Evolutionary conservation across 2,888 invertebrate genomes (phyloP), one percentile per base, ranked within the genome.

Genomic region (Spilosoma lubricipeda): DNA sequence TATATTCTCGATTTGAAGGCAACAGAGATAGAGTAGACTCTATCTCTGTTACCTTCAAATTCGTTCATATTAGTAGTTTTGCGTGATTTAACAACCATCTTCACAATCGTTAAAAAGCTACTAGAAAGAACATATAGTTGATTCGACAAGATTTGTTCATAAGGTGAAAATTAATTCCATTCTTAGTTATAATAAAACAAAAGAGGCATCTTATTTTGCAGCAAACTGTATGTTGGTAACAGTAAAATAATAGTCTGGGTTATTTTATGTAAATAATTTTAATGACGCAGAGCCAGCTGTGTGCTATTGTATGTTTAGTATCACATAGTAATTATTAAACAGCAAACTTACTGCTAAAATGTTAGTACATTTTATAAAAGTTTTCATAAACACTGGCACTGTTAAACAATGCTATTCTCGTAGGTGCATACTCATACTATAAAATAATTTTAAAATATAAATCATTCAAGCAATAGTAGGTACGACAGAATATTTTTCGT

Each of bases 241-340:
- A 27, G 7, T n/a, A 64, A 77, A 82, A 75, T 75, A 77, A 79
- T 52, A 79, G 20, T 33, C 70, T 59, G n/a, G 2, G 3, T 36
- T 42, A 64, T 30, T 69, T 45, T 52, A 72, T 33, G 42, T 13
- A 56, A 71, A 74, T 77, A 72, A 77, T 73, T 77, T 79, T 75
- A 82, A 66, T 77, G 66, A 76, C 63, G 71, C n/a, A 67, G 59
- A 69, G 59, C 23, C 65, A 82, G 71, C 81, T 79, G 74, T 76
- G 77, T 72, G 73, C 78, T 82, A 75, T 70, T 71, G 52, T 77
- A 52, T 23, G 23, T 52, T 20, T 52, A 67, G 67, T 82, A 77
- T 77, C 75, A 77, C 70, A 80, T 73, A 74, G 71, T 45, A 74
- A 74, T 67, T 59, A 75, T 71, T 74, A 67, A 72, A 77, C 71